Evolutionary conservation across 2,888 invertebrate species (phyloP), one percentile per base, ranked within the genome.

Genomic region (Sinhomidia bicolor): DNA sequence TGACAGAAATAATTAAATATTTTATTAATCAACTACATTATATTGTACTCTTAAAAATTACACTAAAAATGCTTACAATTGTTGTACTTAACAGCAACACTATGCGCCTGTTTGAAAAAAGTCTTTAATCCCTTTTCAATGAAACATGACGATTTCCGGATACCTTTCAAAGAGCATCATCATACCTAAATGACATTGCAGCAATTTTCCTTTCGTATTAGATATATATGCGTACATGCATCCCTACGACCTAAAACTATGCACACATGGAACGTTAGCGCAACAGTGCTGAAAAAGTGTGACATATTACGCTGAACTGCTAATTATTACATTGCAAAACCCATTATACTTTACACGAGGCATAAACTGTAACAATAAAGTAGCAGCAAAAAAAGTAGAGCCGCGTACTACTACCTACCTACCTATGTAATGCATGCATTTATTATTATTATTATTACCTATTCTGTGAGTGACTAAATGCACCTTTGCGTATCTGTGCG

Each of bases 241-340:
- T 62, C 10, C 65, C 7, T 36, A 36, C 36, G 36, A 36, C 36
- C 36, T 36, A 36, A 36, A 36, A 36, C 36, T 36, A 36, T 36
- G 51, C 20, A n/a, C 23, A 54, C 68, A 51, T 10, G 44, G 41
- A 65, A 51, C 23, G 20, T 74, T 57, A 57, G 26, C 7, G 14
- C 74, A 44, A 36, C 57, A 41, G 51, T n/a, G 74, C 71, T 83
- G 57, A 71, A 83, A 82, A 83, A 83, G 57, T 74, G 57, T 84
- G 84, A 84, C 84, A 84, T 47, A 74, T 68, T 20, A 68, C 7
- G 17, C 29, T 14, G 44, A 47, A 41, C 29, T 62, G 84, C 76
- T 84, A 84, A 84, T 84, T 84, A 47, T 26, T 74, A 76, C 47
- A 60, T 84, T 74, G 74, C 84, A 76, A 84, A 74, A 84, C 47